Base-by-base conservation (phyloP, 2,113 vertebrate species). In the Prionailurus viverrinus region DNA sequence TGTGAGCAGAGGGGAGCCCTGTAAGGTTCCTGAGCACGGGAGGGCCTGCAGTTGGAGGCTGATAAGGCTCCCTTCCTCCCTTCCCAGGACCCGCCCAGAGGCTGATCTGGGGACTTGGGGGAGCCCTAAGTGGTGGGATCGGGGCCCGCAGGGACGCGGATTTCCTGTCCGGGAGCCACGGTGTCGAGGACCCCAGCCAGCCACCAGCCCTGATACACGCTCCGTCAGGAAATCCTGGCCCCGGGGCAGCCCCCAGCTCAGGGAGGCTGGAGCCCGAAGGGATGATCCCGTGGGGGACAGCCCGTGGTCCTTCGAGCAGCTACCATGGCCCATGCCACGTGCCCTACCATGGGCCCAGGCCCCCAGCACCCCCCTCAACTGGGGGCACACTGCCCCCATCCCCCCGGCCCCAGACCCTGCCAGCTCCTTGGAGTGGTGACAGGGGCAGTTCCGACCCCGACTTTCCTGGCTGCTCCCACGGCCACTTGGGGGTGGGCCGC, bases 131-230 rank as follows among this genome's bases (percentile, higher is more conserved):
- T 5, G 27, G 68, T 16, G 68, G 73, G 94, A 63, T 48, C 14
- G 1, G 79, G 55, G 16, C 71, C 39, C 3, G 0, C 25, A 74
- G 69, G 84, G 58, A 53, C 5, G 0, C 10, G 13, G 88, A 55
- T 31, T 96, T 96, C 95, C 91, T 79, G 95, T 53, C n/a, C 21
- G 13, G 82, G 86, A 84, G 91, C 82, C 73, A 53, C 71, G 73
- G 4, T 0, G 29, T 39, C 15, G 21, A 23, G 90, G 48, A 39
- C 39, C 58, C 36, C 33, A 1, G 51, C 85, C 55, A 36, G 76
- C 65, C 86, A 1, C 71, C 0, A 5, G 74, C 69, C 65, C 51
- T 11, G 53, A 69, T 31, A 55, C 33, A 2, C 45, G 6, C 14
- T 29, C 58, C 58, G 66, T 91, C 86, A 96, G 89, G 92, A 94